Evolutionary conservation across 2,797 vertebrate genomes (phyloP), one percentile per base, ranked within the genome.

Genomic region (Sternotherus odoratus): DNA sequence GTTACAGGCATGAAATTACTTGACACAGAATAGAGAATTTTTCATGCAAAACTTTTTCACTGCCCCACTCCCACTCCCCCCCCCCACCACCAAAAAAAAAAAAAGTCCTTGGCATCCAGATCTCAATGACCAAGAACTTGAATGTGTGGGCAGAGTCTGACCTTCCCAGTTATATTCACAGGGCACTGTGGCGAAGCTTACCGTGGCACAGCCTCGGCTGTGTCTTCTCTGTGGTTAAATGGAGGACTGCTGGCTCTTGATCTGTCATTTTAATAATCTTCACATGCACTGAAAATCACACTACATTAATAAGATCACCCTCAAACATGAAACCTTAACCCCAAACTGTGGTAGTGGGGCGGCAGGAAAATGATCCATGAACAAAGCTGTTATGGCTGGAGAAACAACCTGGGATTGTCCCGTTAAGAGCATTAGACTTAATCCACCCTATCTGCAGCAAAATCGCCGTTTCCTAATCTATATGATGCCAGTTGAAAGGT

Each of bases 51-150:
- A 33, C 8, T 66, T 36, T 63, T 63, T 12, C 28, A 28, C 4
- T 30, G 5, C 43, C 43, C 43, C 43, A 43, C 56, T 57, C 28
- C 28, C 28, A 24, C 26, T 11, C 10, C 54, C 56, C 56, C 13
- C 43, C 43, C 43, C 43, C 43, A 43, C n/a, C n/a, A n/a, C n/a
- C n/a, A n/a, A n/a, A n/a, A n/a, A n/a, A n/a, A n/a, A 43, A 43
- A 43, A 43, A 60, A 69, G n/a, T 36, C 19, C n/a, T 94, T 92
- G 72, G 77, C 91, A 86, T 85, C 50, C 46, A 87, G 36, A 94
- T 56, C 74, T 63, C 56, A 54, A 80, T 85, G 87, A 43, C 46
- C 69, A 66, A 84, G 63, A 88, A 90, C 36, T 82, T 48, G 43
- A 13, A 66, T 89, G 1, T 74, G 50, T 19, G n/a, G n/a, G 49